Conservation (phyloP, 2,888 invertebrate species). For the Ernsta delagoae region DNA sequence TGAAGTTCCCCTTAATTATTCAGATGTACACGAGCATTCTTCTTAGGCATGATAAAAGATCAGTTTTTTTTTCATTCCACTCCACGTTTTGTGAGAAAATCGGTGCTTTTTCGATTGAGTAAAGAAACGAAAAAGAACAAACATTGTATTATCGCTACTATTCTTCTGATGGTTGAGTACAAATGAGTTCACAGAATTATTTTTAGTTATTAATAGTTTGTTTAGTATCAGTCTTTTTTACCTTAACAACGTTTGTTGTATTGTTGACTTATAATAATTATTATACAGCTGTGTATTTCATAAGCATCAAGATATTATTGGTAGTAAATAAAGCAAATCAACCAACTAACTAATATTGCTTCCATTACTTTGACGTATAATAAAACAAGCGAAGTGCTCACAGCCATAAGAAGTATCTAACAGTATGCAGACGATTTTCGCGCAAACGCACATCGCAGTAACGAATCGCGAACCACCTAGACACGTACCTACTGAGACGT, state of each 20-base stretch:
- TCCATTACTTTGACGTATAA: not conserved
- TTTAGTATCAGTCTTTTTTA: too few species aligned
- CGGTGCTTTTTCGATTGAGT: not conserved
- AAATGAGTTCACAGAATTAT: too few species aligned
- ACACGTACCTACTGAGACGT: slow-evolving; percentile 57
- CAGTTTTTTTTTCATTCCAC: not conserved
- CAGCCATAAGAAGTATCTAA: not conserved
- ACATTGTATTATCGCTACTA: not conserved
- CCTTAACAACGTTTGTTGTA: too few species aligned
- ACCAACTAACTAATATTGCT: too few species aligned
- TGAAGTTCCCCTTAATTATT: slow-evolving; percentile 62
- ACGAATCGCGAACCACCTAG: slow-evolving; percentile 48
- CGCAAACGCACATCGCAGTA: slow-evolving; percentile 35
- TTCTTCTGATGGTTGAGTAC: too few species aligned
- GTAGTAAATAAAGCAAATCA: too few species aligned
- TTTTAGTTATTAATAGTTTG: too few species aligned
- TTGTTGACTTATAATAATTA: too few species aligned
- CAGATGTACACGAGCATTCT: slow-evolving; percentile 48
- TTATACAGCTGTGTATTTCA: too few species aligned
- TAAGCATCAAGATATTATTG: too few species aligned
- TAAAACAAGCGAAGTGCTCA: slow-evolving; percentile 1
- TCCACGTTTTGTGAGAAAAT: slow-evolving; percentile 5
- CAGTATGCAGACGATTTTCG: slow-evolving; percentile 24
- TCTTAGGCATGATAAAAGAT: slow-evolving; percentile 41
- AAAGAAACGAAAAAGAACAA: not conserved